A percentile compares a stretch with the other conserved stretches of the same genome.
Conservation (phyloP, 2,888 invertebrate species). For the Eucriotettix oculatus region DNA sequence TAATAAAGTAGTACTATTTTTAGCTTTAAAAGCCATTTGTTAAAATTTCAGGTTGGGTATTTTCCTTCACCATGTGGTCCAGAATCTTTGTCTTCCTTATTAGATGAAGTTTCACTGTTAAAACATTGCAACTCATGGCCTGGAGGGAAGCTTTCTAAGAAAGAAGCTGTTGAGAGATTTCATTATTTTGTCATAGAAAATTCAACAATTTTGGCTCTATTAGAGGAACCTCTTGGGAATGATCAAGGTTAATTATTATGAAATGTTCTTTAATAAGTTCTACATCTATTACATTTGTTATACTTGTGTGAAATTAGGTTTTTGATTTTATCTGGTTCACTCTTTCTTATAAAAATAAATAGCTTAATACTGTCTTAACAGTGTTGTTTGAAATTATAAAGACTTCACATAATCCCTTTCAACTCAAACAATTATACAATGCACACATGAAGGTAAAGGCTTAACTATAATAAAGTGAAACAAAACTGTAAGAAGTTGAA, state of each 20-base stretch:
- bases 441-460: no score
- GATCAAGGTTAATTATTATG: slow-evolving; percentile 32
- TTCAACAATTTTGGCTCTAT: slow-evolving; percentile 67
- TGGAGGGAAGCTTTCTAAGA: slow-evolving; percentile 30
- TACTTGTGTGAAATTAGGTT: no score
- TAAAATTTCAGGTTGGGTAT: slow-evolving; percentile 48
- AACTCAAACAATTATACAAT: no score
- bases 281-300: no score
- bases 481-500: no score
- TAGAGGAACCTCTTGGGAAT: slow-evolving; percentile 87
- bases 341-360: no score
- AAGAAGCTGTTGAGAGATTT: slow-evolving; percentile 50
- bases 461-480: no score
- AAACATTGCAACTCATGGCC: slow-evolving; percentile 48
- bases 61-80: slow-evolving; percentile 73
- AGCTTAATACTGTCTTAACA: no score
- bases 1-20: not conserved
- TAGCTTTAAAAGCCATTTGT: not conserved
- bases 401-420: no score
- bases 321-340: no score
- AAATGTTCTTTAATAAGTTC: no score
- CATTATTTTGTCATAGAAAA: slow-evolving; percentile 87
- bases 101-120: slow-evolving; percentile 73
- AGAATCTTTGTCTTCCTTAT: slow-evolving; percentile 65
- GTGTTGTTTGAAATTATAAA: no score